A percentile compares a stretch with the other conserved stretches of the same genome.
These are phyloP conservation scores for Potamarius usumacintae DNA, from an alignment of 2,113 vertebrate genomes.

Conservation along the genomic window DNA sequence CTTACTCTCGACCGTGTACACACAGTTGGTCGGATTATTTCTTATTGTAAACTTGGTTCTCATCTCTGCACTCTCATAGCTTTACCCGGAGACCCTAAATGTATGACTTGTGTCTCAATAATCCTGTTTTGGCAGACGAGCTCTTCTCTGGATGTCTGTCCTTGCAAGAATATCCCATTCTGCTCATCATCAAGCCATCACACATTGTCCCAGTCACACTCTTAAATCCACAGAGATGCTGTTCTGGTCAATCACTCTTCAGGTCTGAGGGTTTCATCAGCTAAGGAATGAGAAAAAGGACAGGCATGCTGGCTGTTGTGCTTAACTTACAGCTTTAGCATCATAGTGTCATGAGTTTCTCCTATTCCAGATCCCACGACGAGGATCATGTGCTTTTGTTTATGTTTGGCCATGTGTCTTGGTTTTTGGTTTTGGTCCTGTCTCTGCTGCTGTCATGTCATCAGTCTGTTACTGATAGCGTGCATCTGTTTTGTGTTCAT, in stretches of 20 bases:
- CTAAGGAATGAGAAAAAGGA: conserved; percentile 2
- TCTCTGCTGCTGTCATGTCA: neutral
- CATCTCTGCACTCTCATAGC: conserved; percentile 18
- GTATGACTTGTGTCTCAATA: neutral
- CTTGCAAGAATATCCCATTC: conserved; percentile 29
- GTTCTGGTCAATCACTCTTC: neutral
- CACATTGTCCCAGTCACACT: neutral
- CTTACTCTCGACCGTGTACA: neutral
- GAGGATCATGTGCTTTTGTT: neutral
- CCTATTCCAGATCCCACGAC: neutral
- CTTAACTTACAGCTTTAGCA: neutral
- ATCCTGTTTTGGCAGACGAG: conserved; percentile 38
- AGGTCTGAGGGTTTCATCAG: conserved; percentile 2
- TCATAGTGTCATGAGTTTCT: neutral
- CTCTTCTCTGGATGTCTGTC: conserved; percentile 29
- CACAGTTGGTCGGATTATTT: conserved; percentile 38
- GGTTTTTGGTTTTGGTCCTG: neutral
- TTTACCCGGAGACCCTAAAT: conserved; percentile 26
- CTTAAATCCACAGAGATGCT: neutral
- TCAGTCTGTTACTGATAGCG: neutral
- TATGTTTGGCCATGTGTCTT: neutral
- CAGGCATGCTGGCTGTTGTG: neutral
- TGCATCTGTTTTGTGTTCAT: neutral
- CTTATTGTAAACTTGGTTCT: conserved; percentile 42
- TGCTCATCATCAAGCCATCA: conserved; percentile 1